A percentile compares a stretch with the other conserved stretches of the same genome.
phyloP scores from a whole-genome alignment of 2,797 vertebrate genomes.

The Babyrousa celebensis region DNA sequence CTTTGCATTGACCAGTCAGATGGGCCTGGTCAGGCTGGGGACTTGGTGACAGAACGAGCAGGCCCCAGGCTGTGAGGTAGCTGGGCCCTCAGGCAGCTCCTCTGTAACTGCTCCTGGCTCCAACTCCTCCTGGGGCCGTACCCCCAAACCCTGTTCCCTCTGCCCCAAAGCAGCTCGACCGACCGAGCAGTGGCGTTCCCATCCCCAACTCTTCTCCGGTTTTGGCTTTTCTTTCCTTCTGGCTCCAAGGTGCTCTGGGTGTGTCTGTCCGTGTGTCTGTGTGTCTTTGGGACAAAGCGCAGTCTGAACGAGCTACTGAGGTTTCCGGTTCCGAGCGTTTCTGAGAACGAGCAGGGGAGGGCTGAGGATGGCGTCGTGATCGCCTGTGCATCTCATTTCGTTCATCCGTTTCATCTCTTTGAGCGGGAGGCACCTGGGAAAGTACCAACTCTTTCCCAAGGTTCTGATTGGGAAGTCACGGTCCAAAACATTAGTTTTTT shows the following conservation, averaged over 20 bases:
- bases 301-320: conserved; percentile 53
- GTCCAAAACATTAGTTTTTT: neutral
- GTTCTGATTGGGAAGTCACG: neutral
- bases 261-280: neutral
- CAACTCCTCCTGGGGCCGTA: neutral
- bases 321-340: neutral
- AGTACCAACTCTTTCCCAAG: neutral
- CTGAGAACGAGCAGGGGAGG: neutral
- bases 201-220: conserved; percentile 8
- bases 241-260: conserved; percentile 83
- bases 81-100: conserved; percentile 57
- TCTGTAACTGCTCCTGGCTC: conserved; percentile 40
- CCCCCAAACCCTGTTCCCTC: neutral
- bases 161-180: conserved; percentile 33
- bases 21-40: neutral
- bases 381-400: neutral
- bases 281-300: conserved; percentile 75
- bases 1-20: neutral
- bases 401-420: conserved; percentile 31
- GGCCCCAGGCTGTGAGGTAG: neutral
- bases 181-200: conserved; percentile 53
- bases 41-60: neutral
- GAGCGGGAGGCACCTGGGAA: conserved; percentile 1
- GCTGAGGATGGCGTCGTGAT: neutral
- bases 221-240: conserved; percentile 80